phyloP scores from a whole-genome alignment of 2,888 invertebrate genomes.

The Noctua janthina region DNA sequence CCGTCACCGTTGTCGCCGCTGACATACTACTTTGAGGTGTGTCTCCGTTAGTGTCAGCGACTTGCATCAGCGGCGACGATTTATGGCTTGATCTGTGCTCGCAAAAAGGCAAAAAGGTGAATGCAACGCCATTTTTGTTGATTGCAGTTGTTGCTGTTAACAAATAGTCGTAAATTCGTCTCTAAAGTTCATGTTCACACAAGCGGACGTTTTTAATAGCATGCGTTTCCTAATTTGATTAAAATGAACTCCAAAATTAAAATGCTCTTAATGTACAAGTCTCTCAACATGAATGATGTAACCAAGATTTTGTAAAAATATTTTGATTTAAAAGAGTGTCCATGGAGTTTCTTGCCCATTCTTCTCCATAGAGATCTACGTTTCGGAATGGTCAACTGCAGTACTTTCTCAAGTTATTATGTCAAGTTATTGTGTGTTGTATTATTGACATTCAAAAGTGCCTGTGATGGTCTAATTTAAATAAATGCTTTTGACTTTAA shows the following conservation, averaged over 20 bases:
- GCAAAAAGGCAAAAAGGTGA: slow-evolving; percentile 43
- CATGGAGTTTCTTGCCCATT: too few relatives aligned
- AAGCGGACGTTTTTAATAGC: neutral
- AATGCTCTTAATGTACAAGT: too few relatives aligned
- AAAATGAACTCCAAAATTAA: slow-evolving; percentile 15
- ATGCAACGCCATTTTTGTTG: slow-evolving; percentile 28
- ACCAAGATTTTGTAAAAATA: too few relatives aligned
- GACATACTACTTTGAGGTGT: slow-evolving; percentile 68
- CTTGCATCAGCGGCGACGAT: slow-evolving; percentile 54
- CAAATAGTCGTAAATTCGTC: slow-evolving; percentile 25
- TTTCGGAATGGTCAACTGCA: too few relatives aligned
- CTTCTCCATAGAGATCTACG: too few relatives aligned
- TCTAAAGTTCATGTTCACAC: neutral
- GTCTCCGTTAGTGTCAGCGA: slow-evolving; percentile 59
- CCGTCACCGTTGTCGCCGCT: slow-evolving; percentile 67
- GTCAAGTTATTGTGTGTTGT: too few relatives aligned
- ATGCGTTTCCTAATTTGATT: neutral
- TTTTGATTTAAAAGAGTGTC: too few relatives aligned
- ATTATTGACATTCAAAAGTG: too few relatives aligned
- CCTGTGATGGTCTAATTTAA: too few relatives aligned
- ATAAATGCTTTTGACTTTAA: too few relatives aligned
- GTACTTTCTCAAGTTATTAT: too few relatives aligned
- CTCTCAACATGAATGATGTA: too few relatives aligned
- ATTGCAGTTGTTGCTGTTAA: slow-evolving; percentile 30
- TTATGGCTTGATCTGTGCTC: slow-evolving; percentile 51